Conservation (phyloP, 1,140 invertebrate species). For the Neotoxoptera formosana region DNA sequence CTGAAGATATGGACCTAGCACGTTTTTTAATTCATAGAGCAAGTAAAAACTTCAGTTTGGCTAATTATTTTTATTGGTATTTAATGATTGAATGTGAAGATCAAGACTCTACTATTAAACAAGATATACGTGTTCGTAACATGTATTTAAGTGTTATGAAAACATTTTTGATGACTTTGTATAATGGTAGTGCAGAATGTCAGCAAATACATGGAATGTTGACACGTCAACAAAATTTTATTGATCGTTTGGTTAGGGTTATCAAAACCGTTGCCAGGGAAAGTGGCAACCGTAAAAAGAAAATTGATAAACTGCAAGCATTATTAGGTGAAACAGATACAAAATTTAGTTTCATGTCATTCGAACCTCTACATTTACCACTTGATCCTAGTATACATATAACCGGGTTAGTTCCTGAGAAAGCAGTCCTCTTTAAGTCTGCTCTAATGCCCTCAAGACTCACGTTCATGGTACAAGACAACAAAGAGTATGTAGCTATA, state of each 20-base stretch:
- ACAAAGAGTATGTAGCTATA: constrained; percentile 92
- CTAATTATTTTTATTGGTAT: constrained; percentile 98
- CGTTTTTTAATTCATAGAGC: constrained; percentile 91
- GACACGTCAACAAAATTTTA: constrained; percentile 85
- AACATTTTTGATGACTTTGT: constrained; percentile 75
- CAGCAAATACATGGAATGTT: constrained; percentile 76
- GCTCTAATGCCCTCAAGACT: constrained; percentile 97
- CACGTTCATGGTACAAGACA: constrained; percentile 84
- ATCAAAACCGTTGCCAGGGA: constrained; percentile 91
- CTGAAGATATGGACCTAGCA: constrained; percentile 74
- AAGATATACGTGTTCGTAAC: constrained; percentile 76
- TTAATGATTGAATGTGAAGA: constrained; percentile 90
- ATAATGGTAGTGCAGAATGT: constrained; percentile 72
- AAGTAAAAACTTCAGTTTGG: constrained; percentile 85
- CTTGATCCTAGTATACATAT: constrained; percentile 91
- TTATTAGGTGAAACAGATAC: constrained; percentile 81
- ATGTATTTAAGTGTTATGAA: constrained; percentile 92
- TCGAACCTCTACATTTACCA: constrained; percentile 92
- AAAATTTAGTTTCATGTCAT: constrained; percentile 89
- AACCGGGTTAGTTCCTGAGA: constrained; percentile 87
- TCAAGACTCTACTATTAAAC: constrained; percentile 69
- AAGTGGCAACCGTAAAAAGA: constrained; percentile 90
- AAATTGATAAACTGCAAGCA: constrained; percentile 86
- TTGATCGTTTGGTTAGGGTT: constrained; percentile 89
- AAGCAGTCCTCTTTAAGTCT: constrained; percentile 94